Evolutionary conservation across 2,113 vertebrate genomes (phyloP), one percentile per base, ranked within the genome.

Genomic region (Campylomormyrus tamandua): DNA sequence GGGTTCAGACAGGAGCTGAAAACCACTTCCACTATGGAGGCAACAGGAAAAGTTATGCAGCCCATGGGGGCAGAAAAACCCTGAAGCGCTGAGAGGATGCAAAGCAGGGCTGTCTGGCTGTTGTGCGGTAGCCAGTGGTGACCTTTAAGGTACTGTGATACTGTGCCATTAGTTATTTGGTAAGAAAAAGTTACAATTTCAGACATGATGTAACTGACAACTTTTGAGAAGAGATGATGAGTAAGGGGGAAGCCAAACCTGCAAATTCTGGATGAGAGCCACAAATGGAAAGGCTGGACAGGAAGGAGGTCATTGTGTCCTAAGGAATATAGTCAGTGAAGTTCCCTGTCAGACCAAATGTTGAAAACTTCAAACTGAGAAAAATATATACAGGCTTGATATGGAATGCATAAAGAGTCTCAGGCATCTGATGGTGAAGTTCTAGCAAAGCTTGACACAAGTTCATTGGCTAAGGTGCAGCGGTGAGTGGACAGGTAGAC

Each of bases 121-220:
- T 5, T 42, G 31, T 35, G 85, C n/a, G 50, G 85, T 15, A 87
- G 27, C 48, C 31, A 17, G 53, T 42, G 50, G 27, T 53, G 85
- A 48, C 85, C 85, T 87, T 80, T 52, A 87, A 87, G 85, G 50
- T 56, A 56, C 48, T 86, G 83, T 86, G 46, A 50, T 49, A 48
- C 48, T 50, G 83, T 15, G 50, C 85, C 48, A 27, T 87, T 87
- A 84, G 83, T n/a, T 84, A 84, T 84, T 46, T 46, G 42, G 83
- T 84, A 48, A 48, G 83, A 45, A 84, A 84, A n/a, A 45, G 21
- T 48, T n/a, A 84, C 19, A 48, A 42, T 46, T 84, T 84, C 19
- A 84, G 21, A 48, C 83, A 42, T 46, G 80, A 83, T 83, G 80
- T 21, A 83, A 83, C 77, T 83, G 77, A 45, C 83, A 84, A 84